Evolutionary conservation across 2,113 vertebrate genomes (phyloP).

Genomic region (Notiomystis cincta): DNA sequence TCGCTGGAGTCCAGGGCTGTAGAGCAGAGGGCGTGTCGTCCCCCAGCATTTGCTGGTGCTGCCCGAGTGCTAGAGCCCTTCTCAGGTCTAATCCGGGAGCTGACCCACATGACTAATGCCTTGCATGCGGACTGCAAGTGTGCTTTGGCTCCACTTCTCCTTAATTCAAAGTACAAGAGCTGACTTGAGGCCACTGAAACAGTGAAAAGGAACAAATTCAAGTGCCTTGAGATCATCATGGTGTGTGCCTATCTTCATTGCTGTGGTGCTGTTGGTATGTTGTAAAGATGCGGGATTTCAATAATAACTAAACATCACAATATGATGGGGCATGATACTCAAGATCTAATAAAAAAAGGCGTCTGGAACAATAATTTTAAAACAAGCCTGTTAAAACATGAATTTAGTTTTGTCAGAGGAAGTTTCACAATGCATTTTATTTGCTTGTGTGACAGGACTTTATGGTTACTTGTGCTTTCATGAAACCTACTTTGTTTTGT

Average conservation of each 20-base stretch:
- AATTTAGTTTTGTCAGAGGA: background rate
- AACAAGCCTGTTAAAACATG: background rate
- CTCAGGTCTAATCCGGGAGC: background rate
- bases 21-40: background rate
- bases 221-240: background rate
- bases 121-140: background rate
- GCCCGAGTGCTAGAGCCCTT: background rate
- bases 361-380: background rate
- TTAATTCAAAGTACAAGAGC: background rate
- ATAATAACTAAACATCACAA: background rate
- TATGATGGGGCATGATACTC: background rate
- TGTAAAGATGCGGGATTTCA: background rate
- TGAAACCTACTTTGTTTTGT: background rate
- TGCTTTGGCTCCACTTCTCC: background rate
- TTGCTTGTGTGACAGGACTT: background rate
- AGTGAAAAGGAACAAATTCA: background rate
- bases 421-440: background rate
- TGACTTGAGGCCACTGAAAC: background rate
- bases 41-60: background rate
- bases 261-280: rapidly evolving
- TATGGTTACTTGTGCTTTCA: background rate
- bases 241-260: background rate
- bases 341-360: background rate
- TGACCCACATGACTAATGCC: background rate
- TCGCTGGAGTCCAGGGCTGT: rapidly evolving